These are phyloP conservation scores for Drosophila peninsularis DNA, from an alignment of 2,888 invertebrate species.

Conservation along the genomic window DNA sequence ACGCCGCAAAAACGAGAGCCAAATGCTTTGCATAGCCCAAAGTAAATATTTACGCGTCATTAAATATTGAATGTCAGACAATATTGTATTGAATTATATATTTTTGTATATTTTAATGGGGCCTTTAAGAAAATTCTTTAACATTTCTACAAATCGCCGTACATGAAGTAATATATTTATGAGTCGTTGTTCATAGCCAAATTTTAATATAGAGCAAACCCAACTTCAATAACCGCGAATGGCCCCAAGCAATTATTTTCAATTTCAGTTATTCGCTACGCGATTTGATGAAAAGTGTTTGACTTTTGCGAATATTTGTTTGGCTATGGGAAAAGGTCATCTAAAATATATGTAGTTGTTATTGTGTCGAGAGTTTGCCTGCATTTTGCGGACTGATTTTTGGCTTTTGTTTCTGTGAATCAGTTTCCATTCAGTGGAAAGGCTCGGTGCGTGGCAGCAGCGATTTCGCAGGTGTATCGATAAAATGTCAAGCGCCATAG, in stretches of 20 bases:
- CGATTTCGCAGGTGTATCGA: constrained; percentile 70
- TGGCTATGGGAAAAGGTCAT: neutral
- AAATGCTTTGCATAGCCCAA: neutral
- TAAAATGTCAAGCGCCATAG: constrained; percentile 69
- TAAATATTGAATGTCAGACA: neutral
- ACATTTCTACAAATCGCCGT: too few relatives aligned
- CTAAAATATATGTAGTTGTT: neutral
- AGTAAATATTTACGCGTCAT: neutral
- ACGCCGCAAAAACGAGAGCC: neutral
- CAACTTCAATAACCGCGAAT: too few relatives aligned
- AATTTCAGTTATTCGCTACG: neutral
- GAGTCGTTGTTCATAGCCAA: neutral
- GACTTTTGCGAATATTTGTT: constrained; percentile 14
- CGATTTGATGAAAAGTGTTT: constrained; percentile 10
- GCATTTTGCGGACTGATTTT: constrained; percentile 27
- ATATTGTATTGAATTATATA: neutral
- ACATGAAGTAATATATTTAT: neutral
- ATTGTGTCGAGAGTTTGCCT: constrained; percentile 18
- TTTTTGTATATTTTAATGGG: too few relatives aligned
- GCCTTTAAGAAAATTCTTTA: too few relatives aligned
- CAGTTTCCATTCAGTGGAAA: constrained; percentile 17
- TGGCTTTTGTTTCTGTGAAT: constrained; percentile 19
- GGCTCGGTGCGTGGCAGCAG: constrained; percentile 36
- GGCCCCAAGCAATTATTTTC: neutral
- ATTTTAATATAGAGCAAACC: neutral